Evolutionary conservation across 92 coral and sea anemone species (phyloP), one percentile per base, ranked within the genome.

Genomic region (Galaxea fascicularis): DNA sequence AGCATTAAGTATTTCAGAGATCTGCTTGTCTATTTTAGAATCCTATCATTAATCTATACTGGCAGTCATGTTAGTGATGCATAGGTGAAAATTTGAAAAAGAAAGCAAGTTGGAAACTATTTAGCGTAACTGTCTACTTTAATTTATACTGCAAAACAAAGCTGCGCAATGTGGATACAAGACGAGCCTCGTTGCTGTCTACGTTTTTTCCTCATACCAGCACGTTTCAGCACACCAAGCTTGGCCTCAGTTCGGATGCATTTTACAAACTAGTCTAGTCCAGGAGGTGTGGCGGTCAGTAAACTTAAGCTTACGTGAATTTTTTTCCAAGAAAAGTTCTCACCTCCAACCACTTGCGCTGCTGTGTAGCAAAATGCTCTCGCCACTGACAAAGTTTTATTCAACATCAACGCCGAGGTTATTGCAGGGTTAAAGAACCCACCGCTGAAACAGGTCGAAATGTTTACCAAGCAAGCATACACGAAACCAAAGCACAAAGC

Each of bases 371-470:
- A 90, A 2, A 89, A 44, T 3, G 92, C 98, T 25, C 75, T 80
- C 64, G 73, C 20, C 41, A 82, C 73, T 10, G 95, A 84, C 5
- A 94, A 67, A 68, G 57, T 92, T 31, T 83, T 77, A 30, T 74
- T 82, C 27, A 81, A 67, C 13, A 82, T 87, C 57, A 89, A 74
- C 22, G 95, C 95, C 18, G 82, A 52, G 18, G 98, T 94, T n/a
- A 94, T 82, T 14, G 92, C 95, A 51, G 98, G 93, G 71, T 94
- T 94, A 44, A 94, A 51, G 84, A 89, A 84, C 1, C 95, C 94
- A 31, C 91, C 90, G 59, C 90, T 76, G 26, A 83, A 89, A 49
- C 76, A 69, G 22, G 86, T 76, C 67, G 88, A 82, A 24, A 93
- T 79, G 65, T 92, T 84, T 49, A 85, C 58, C 81, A 90, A 82